These are phyloP conservation scores for Eurystomus glaucurus DNA, from an alignment of 2,797 vertebrate genomes.

Conservation along the genomic window DNA sequence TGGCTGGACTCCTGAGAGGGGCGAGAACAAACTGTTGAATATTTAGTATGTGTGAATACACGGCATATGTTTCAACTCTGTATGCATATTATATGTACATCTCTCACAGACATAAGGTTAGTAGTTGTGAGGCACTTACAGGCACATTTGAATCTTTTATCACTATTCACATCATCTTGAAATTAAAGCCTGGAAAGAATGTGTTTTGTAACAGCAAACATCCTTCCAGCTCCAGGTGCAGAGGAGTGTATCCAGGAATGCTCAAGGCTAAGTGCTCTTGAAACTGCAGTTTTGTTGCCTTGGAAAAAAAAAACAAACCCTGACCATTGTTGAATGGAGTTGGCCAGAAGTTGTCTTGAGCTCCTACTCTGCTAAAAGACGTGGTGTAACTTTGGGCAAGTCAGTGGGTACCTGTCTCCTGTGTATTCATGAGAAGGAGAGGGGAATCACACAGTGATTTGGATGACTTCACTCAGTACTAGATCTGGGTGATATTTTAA, in stretches of 20 bases:
- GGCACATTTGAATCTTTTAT: constrained; percentile 51
- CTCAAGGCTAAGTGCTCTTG: neutral
- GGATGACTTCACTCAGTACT: neutral
- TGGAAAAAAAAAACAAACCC: neutral
- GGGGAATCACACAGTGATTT: neutral
- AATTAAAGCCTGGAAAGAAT: constrained; percentile 66
- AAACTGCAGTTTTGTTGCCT: neutral
- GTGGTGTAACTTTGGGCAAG: neutral
- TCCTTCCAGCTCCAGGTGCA: constrained; percentile 39
- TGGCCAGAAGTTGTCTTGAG: neutral
- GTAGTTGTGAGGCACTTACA: constrained; percentile 1
- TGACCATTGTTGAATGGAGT: neutral
- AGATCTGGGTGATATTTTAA: neutral
- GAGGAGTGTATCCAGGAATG: constrained; percentile 14
- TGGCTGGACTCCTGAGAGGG: neutral
- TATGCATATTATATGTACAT: neutral
- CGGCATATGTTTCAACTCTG: neutral
- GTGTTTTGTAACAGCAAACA: neutral
- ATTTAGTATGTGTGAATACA: neutral
- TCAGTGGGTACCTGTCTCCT: neutral
- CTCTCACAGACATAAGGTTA: neutral
- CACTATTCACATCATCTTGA: constrained; percentile 20
- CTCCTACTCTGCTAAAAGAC: neutral
- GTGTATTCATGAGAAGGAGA: neutral
- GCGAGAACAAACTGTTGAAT: neutral